Conservation (phyloP, 2,888 invertebrate genomes). For the Aspidiotus destructor region DNA sequence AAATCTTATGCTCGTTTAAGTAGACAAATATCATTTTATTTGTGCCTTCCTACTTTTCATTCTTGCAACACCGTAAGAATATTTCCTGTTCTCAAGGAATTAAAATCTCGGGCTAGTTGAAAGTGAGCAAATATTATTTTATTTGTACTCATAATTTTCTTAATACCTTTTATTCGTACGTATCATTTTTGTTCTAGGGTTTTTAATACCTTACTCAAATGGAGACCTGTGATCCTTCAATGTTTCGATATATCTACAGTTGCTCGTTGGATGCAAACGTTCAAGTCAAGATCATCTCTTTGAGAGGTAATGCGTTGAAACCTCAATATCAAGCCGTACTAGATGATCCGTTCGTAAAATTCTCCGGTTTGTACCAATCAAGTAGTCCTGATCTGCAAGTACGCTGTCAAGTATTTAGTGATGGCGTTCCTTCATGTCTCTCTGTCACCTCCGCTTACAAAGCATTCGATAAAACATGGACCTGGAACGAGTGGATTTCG, state of each 20-base stretch:
- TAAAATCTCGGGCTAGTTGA: too few relatives aligned
- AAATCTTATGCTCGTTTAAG: too few relatives aligned
- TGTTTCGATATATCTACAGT: constrained; percentile 80
- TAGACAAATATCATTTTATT: too few relatives aligned
- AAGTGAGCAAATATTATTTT: neutral
- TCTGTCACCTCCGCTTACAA: constrained; percentile 87
- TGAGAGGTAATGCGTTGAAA: constrained; percentile 80
- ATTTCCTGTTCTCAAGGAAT: too few relatives aligned
- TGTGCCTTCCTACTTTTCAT: too few relatives aligned
- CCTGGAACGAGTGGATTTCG: constrained; percentile 96
- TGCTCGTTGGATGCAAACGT: constrained; percentile 78
- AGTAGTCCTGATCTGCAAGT: constrained; percentile 81
- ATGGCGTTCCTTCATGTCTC: constrained; percentile 69
- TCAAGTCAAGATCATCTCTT: constrained; percentile 89
- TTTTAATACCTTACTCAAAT: neutral
- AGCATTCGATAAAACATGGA: constrained; percentile 84
- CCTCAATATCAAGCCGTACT: constrained; percentile 81
- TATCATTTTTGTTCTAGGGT: neutral
- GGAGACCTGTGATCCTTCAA: constrained; percentile 48
- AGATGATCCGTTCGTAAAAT: constrained; percentile 78
- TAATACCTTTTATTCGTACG: too few relatives aligned
- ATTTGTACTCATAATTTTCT: neutral
- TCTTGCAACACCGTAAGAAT: too few relatives aligned
- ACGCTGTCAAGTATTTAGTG: constrained; percentile 71
- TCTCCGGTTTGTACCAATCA: constrained; percentile 77